Evolutionary conservation across 1,140 invertebrate genomes (phyloP).

Genomic region (Hycleus phaleratus): DNA sequence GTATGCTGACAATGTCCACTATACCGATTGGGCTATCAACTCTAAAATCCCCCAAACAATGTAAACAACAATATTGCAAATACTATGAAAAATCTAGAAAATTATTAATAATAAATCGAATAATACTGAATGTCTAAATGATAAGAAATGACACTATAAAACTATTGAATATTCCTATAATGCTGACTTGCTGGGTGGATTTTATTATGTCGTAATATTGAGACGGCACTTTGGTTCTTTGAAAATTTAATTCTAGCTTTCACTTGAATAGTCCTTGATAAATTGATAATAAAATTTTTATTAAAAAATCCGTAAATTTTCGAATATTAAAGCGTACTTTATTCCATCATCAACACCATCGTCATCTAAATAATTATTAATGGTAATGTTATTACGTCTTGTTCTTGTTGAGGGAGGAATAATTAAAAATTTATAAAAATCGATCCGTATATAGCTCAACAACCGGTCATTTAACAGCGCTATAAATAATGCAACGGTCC

Average conservation of each 20-base stretch:
- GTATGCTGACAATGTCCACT: conserved; percentile 4
- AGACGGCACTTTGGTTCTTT: conserved; percentile 7
- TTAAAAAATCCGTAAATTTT: conserved; percentile 10
- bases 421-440: background rate
- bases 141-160: background rate
- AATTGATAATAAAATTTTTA: conserved; percentile 14
- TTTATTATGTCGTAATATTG: conserved; percentile 7
- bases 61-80: background rate
- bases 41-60: background rate
- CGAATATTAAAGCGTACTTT: conserved; percentile 7
- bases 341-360: conserved; percentile 1
- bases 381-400: too few species aligned
- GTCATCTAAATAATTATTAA: background rate
- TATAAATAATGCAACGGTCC: background rate
- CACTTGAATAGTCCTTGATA: conserved; percentile 8
- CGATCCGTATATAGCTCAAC: background rate
- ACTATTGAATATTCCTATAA: background rate
- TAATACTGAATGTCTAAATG: background rate
- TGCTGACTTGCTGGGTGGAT: conserved; percentile 2
- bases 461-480: too few species aligned
- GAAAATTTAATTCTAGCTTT: conserved; percentile 9
- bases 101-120: background rate
- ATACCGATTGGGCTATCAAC: conserved; percentile 5
- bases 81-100: background rate
- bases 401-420: too few species aligned